Conservation (phyloP, 2,113 vertebrate species). For the Okapia johnstoni region DNA sequence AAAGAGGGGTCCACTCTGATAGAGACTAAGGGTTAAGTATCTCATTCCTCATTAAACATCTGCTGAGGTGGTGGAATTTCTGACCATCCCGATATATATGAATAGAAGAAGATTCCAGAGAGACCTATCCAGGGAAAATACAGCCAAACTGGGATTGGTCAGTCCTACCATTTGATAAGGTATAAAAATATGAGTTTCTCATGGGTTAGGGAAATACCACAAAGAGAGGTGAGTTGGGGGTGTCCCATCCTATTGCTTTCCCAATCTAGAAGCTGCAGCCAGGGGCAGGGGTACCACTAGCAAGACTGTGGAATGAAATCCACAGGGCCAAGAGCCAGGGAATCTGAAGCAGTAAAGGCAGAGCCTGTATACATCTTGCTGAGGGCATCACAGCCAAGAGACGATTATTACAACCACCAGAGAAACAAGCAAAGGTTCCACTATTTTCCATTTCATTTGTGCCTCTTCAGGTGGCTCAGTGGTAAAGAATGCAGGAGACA, state of each 20-base stretch:
- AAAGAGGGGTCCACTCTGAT: background rate
- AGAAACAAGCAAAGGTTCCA: background rate
- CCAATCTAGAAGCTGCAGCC: background rate
- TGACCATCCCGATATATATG: background rate
- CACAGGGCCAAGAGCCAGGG: no score
- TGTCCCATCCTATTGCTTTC: background rate
- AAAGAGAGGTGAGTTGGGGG: background rate
- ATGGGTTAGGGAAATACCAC: background rate
- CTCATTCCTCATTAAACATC: background rate
- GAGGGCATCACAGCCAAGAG: background rate
- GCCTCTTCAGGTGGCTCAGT: background rate
- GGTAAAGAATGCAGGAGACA: background rate
- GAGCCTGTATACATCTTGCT: accelerated
- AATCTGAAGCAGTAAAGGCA: background rate
- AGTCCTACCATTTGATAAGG: background rate
- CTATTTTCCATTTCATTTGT: background rate
- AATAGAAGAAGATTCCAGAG: background rate
- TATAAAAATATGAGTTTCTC: background rate
- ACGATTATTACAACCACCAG: no score
- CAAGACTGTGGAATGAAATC: background rate
- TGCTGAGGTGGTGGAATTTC: background rate
- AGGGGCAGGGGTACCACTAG: background rate
- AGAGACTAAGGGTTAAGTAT: background rate
- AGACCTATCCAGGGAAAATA: background rate
- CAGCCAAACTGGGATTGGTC: background rate